These are phyloP conservation scores for Sebastes trivittatus DNA, from an alignment of 2,797 vertebrate species.

Conservation along the genomic window DNA sequence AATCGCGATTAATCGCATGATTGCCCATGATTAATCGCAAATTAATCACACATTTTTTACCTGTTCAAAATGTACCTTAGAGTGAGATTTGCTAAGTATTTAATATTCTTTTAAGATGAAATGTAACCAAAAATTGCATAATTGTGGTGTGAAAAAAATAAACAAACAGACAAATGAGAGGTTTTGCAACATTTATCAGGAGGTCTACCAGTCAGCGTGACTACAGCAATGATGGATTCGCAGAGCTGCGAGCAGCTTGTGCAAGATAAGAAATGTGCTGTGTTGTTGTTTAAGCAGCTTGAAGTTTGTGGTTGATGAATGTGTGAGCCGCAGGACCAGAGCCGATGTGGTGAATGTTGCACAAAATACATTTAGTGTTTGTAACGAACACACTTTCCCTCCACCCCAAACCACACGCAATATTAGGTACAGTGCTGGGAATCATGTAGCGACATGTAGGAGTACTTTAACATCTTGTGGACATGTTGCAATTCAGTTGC, in stretches of 20 bases:
- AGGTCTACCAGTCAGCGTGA: not conserved
- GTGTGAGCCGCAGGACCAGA: not conserved
- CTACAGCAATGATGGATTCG: conserved; percentile 3
- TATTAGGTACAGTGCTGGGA: not conserved
- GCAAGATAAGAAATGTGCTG: conserved; percentile 17
- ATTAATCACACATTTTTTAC: no score
- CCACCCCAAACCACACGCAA: not conserved
- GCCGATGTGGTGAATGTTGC: not conserved
- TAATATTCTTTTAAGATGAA: not conserved
- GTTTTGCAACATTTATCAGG: conserved; percentile 11
- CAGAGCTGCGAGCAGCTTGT: not conserved
- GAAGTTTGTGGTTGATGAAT: not conserved
- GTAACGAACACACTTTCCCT: not conserved
- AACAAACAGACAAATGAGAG: not conserved
- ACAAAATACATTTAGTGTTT: not conserved
- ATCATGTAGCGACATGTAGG: not conserved
- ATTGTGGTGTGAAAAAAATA: not conserved
- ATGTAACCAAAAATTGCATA: not conserved
- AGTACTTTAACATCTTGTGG: not conserved
- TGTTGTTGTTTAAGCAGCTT: not conserved
- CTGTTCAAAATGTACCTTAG: no score
- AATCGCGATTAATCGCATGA: no score
- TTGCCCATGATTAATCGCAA: no score
- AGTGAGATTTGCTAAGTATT: no score
- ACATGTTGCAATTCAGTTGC: not conserved